Percentiles rank a stretch among this genome's conserved stretches.
These are phyloP conservation scores for Luehdorfia chinensis DNA, from an alignment of 1,140 invertebrate species.

Conservation along the genomic window DNA sequence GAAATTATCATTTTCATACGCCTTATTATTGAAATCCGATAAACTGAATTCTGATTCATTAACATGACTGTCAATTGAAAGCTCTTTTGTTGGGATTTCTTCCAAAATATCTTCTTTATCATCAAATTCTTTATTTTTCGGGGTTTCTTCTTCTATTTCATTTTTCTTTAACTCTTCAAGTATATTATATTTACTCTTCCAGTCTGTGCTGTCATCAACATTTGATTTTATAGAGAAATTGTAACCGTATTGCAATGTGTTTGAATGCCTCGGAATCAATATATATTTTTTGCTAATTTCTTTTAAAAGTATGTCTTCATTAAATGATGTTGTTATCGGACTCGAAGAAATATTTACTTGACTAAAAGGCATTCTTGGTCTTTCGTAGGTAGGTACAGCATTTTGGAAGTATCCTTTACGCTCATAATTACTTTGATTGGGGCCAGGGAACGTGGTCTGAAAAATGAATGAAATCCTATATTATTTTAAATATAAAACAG, in stretches of 20 bases:
- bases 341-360: not conserved
- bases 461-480: no score
- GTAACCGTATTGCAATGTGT: conserved; percentile 15
- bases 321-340: conserved; percentile 13
- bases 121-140: not conserved
- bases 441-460: no score
- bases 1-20: no score
- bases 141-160: conserved; percentile 36
- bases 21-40: no score
- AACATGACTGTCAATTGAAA: not conserved
- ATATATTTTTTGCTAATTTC: conserved; percentile 64
- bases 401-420: no score
- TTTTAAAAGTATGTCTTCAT: conserved; percentile 42
- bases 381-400: not conserved
- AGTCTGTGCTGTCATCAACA: conserved; percentile 38
- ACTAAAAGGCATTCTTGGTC: not conserved
- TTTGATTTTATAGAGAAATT: conserved; percentile 18
- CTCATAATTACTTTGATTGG: no score
- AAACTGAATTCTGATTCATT: not conserved
- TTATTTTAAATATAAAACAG: no score
- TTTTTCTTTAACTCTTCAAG: conserved; percentile 53
- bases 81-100: not conserved
- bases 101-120: not conserved
- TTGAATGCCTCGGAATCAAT: conserved; percentile 51
- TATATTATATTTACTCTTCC: conserved; percentile 68